These are phyloP conservation scores for Tangachromis dhanisi DNA, from an alignment of 2,113 vertebrate species.

Conservation along the genomic window DNA sequence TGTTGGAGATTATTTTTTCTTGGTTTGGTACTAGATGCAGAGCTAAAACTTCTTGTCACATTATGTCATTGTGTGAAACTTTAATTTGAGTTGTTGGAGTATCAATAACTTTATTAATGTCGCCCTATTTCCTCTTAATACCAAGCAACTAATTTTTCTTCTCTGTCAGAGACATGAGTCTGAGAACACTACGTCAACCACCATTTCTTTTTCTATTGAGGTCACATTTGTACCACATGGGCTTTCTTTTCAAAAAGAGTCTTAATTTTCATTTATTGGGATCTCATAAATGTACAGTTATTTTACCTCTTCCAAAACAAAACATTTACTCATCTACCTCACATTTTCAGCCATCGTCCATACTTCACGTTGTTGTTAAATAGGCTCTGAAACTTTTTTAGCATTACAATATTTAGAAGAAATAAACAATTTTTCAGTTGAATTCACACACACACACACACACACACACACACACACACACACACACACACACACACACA, in stretches of 20 bases:
- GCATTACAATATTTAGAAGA: neutral
- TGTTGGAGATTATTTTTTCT: neutral
- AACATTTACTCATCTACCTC: rapidly evolving
- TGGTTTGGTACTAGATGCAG: neutral
- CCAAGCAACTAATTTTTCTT: neutral
- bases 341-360: rapidly evolving
- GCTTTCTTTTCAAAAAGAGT: neutral
- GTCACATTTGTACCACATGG: neutral
- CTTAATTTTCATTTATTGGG: neutral
- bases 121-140: neutral
- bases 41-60: neutral
- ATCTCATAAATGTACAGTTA: neutral
- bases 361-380: rapidly evolving
- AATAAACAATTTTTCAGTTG: rapidly evolving
- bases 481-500: no score
- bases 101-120: neutral
- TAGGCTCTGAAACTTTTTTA: neutral
- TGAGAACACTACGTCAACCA: rapidly evolving
- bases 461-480: no score
- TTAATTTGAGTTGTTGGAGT: neutral
- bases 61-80: neutral
- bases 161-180: neutral
- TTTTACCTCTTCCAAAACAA: neutral
- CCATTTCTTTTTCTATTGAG: neutral
- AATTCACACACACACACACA: neutral